Percentiles rank a stretch among this genome's conserved stretches.
phyloP scores from a whole-genome alignment of 2,113 vertebrate species.

The Mormyrus lacerda region DNA sequence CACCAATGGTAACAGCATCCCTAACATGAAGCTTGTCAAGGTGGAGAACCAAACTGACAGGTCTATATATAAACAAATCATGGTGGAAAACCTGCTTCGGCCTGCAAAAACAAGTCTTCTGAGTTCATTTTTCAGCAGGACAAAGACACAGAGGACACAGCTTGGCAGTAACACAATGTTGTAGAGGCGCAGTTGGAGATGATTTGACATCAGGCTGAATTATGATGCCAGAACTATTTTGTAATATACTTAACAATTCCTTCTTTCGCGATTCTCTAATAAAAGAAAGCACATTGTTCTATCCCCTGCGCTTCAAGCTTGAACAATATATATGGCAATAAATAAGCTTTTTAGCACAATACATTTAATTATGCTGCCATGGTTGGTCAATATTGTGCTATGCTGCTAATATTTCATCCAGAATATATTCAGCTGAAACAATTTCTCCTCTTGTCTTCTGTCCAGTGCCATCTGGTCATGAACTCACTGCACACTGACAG shows the following conservation, averaged over 20 bases:
- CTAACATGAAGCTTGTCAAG: neutral
- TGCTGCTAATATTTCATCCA: neutral
- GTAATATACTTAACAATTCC: neutral
- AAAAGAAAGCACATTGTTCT: neutral
- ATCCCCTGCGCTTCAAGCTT: neutral
- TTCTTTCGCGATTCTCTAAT: neutral
- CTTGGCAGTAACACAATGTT: neutral
- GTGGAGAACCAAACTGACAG: neutral
- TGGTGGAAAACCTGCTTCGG: neutral
- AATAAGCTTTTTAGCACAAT: neutral
- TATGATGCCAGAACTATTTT: neutral
- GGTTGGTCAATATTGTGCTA: neutral
- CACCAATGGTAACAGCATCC: neutral
- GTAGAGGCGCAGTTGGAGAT: neutral
- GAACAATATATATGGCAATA: neutral
- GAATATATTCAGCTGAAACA: neutral
- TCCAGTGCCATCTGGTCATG: slow-evolving; percentile 4
- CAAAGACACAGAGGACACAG: neutral
- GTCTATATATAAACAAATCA: neutral
- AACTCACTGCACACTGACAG: neutral
- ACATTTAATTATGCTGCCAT: neutral
- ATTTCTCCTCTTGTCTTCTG: neutral
- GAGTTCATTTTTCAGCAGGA: neutral
- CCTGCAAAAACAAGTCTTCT: neutral
- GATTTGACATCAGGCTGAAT: neutral